These are phyloP conservation scores for Leptodactylus fallax DNA, from an alignment of 2,797 vertebrate species.

Conservation along the genomic window DNA sequence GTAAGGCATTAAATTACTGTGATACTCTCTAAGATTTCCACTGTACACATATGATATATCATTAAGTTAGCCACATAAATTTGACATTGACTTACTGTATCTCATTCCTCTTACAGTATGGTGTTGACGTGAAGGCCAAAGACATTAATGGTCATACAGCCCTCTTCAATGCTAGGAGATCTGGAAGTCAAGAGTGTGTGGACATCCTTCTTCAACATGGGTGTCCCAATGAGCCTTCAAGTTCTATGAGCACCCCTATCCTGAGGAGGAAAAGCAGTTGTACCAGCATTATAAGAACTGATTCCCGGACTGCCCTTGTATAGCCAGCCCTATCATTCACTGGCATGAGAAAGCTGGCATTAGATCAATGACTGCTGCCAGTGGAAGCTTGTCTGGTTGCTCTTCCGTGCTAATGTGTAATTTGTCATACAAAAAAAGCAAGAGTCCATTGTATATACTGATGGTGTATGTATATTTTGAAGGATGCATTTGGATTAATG, in stretches of 20 bases:
- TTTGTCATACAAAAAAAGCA: slow-evolving; percentile 34
- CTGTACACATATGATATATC: not conserved
- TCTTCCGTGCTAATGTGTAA: slow-evolving; percentile 53
- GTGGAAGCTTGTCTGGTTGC: slow-evolving; percentile 42
- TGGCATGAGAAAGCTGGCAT: slow-evolving; percentile 32
- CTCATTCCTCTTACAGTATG: slow-evolving; percentile 78
- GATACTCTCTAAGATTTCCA: not conserved
- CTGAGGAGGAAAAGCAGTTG: slow-evolving; percentile 89
- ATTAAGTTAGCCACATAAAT: not conserved
- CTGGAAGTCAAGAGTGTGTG: slow-evolving; percentile 86
- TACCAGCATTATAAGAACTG: slow-evolving; percentile 86
- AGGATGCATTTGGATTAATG: slow-evolving; percentile 44
- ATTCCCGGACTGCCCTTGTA: slow-evolving; percentile 80
- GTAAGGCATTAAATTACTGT: slow-evolving; percentile 72
- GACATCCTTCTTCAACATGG: slow-evolving; percentile 92
- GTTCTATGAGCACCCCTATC: slow-evolving; percentile 76
- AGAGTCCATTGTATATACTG: slow-evolving; percentile 51
- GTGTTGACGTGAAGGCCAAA: slow-evolving; percentile 86
- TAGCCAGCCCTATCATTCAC: slow-evolving; percentile 65
- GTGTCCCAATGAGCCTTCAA: slow-evolving; percentile 84
- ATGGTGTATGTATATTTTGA: slow-evolving; percentile 59
- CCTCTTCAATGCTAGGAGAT: slow-evolving; percentile 83
- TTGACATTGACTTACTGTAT: not conserved
- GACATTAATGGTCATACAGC: slow-evolving; percentile 86
- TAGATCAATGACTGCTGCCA: slow-evolving; percentile 50